A percentile compares a stretch with the other conserved stretches of the same genome.
These are phyloP conservation scores for Apotomis betuletana DNA, from an alignment of 2,888 invertebrate genomes.

Conservation along the genomic window DNA sequence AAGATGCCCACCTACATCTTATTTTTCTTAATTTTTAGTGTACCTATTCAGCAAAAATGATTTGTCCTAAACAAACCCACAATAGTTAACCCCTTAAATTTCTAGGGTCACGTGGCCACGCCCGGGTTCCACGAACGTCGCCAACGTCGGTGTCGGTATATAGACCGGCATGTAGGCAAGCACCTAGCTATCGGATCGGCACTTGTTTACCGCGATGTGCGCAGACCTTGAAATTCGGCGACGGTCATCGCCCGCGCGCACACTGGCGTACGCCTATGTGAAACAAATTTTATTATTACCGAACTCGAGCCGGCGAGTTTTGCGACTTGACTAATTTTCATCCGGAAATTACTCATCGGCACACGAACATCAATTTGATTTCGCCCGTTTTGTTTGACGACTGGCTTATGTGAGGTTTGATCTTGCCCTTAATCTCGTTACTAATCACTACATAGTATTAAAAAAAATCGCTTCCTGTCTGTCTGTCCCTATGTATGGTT, in stretches of 20 bases:
- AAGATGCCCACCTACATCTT: too few relatives aligned
- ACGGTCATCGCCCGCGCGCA: constrained; percentile 78
- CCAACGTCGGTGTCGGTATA: constrained; percentile 9
- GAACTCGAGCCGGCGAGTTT: constrained; percentile 49
- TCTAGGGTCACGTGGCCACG: constrained; percentile 14
- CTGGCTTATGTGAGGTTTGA: constrained; percentile 4
- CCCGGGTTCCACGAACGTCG: not conserved
- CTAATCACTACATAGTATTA: not conserved
- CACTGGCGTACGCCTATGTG: constrained; percentile 58
- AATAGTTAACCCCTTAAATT: not conserved
- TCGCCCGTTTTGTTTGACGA: not conserved
- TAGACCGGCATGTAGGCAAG: constrained; percentile 25
- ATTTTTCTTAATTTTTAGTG: too few relatives aligned
- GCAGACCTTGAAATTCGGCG: constrained; percentile 82
- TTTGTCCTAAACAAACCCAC: too few relatives aligned
- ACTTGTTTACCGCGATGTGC: constrained; percentile 78
- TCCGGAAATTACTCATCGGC: constrained; percentile 58
- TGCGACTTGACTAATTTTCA: constrained; percentile 57
- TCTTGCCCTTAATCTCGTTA: too few relatives aligned
- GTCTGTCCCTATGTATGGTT: too few relatives aligned
- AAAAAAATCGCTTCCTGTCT: too few relatives aligned
- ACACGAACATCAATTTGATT: constrained; percentile 15
- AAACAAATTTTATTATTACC: constrained; percentile 64
- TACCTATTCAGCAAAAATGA: too few relatives aligned
- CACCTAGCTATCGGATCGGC: constrained; percentile 50